phyloP scores from a whole-genome alignment of 2,113 vertebrate genomes.

The Hoplias malabaricus region DNA sequence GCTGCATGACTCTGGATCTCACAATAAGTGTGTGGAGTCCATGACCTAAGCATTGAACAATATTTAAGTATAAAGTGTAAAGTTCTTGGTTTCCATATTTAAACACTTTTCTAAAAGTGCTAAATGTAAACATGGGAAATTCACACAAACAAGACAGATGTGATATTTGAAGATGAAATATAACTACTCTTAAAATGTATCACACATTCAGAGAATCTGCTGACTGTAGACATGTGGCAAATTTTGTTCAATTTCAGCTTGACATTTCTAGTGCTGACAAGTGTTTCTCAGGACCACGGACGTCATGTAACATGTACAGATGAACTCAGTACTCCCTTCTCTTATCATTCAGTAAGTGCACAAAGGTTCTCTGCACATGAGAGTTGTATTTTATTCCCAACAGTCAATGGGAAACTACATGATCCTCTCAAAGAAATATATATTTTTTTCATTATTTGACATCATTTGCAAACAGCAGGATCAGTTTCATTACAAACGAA shows the following conservation, averaged over 20 bases:
- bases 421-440: background rate
- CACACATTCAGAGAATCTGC: background rate
- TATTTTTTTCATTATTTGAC: background rate
- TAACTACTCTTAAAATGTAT: background rate
- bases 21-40: no score
- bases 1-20: no score
- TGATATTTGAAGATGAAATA: background rate
- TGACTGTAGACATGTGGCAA: background rate
- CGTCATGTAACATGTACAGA: background rate
- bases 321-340: background rate
- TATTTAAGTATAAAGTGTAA: background rate
- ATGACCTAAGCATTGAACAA: background rate
- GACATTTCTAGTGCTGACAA: background rate
- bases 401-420: background rate
- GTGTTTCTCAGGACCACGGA: background rate
- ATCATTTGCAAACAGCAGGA: no score
- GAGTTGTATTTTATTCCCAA: background rate
- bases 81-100: background rate
- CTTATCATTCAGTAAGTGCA: background rate
- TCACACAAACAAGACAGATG: background rate
- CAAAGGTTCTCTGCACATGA: background rate
- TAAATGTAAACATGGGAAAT: background rate
- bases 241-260: background rate
- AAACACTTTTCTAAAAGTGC: background rate
- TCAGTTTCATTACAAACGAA: no score